Percentiles rank a stretch among this genome's conserved stretches.
phyloP scores from a whole-genome alignment of 2,113 vertebrate species.

The Jaculus jaculus region DNA sequence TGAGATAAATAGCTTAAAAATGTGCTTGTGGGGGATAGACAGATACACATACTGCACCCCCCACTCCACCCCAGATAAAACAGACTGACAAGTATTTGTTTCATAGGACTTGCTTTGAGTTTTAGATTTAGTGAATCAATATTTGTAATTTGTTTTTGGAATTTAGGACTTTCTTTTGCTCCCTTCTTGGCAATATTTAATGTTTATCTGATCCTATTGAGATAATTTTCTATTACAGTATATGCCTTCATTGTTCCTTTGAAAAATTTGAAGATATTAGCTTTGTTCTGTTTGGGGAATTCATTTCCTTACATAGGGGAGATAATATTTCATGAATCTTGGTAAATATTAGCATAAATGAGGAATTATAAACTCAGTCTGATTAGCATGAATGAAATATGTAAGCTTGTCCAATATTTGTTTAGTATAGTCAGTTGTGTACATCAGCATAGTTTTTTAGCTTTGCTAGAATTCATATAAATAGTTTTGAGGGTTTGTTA shows the following conservation, averaged over 20 bases:
- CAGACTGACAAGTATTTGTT: neutral
- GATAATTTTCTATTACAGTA: slow-evolving; percentile 64
- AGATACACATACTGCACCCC: neutral
- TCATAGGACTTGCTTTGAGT: slow-evolving; percentile 32
- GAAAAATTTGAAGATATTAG: slow-evolving; percentile 76
- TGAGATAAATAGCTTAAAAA: slow-evolving; percentile 55
- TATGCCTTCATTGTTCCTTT: slow-evolving; percentile 74
- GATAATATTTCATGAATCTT: slow-evolving; percentile 76
- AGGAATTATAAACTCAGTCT: slow-evolving; percentile 66
- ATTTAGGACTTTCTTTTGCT: neutral
- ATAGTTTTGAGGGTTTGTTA: slow-evolving; percentile 48
- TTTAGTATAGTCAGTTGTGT: slow-evolving; percentile 56
- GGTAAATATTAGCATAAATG: slow-evolving; percentile 77
- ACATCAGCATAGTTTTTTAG: slow-evolving; percentile 37
- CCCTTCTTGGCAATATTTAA: slow-evolving; percentile 12
- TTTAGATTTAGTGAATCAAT: slow-evolving; percentile 60
- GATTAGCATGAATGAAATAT: slow-evolving; percentile 74
- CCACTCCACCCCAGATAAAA: too few relatives aligned
- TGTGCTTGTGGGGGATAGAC: slow-evolving; percentile 1
- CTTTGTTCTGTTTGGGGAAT: slow-evolving; percentile 72
- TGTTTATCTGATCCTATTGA: slow-evolving; percentile 50
- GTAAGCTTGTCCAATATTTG: slow-evolving; percentile 57
- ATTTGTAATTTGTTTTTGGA: slow-evolving; percentile 61
- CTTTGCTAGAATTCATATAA: slow-evolving; percentile 40
- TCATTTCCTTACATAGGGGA: slow-evolving; percentile 73